phyloP scores from a whole-genome alignment of 1,140 invertebrate genomes.

The Lasioglossum albipes region DNA sequence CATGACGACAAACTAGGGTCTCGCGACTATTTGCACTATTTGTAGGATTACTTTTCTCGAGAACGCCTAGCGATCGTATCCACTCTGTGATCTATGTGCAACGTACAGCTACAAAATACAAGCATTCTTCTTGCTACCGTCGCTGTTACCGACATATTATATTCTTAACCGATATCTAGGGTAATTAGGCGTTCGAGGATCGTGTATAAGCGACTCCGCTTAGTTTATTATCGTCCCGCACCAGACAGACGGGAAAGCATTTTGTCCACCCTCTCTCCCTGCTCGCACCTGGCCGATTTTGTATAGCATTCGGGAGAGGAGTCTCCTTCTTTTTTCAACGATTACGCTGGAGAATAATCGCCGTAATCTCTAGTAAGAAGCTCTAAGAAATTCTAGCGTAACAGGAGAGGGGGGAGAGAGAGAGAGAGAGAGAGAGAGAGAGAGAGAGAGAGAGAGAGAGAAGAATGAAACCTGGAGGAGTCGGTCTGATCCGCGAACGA shows the following conservation, averaged over 20 bases:
- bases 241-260: slow-evolving; percentile 25
- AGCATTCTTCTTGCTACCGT: slow-evolving; percentile 35
- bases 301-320: not conserved
- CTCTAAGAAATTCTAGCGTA: no score
- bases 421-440: not conserved
- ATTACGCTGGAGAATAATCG: not conserved
- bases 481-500: slow-evolving; percentile 67
- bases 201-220: slow-evolving; percentile 43
- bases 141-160: slow-evolving; percentile 18
- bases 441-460: not conserved
- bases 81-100: slow-evolving; percentile 74
- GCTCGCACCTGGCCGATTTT: slow-evolving; percentile 25
- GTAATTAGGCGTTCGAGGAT: slow-evolving; percentile 30
- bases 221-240: slow-evolving; percentile 52
- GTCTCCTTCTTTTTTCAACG: not conserved
- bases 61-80: slow-evolving; percentile 68
- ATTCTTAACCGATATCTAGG: slow-evolving; percentile 26
- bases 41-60: slow-evolving; percentile 45
- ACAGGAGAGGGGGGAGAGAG: no score
- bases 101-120: slow-evolving; percentile 44
- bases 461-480: not conserved
- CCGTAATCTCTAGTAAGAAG: no score
- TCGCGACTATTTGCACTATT: slow-evolving; percentile 61
- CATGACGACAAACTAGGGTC: slow-evolving; percentile 51
- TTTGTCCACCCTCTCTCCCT: not conserved